Percentiles rank a stretch among this genome's conserved stretches.
Conservation (phyloP, 2,888 invertebrate species). For the Dynastes grantii region DNA sequence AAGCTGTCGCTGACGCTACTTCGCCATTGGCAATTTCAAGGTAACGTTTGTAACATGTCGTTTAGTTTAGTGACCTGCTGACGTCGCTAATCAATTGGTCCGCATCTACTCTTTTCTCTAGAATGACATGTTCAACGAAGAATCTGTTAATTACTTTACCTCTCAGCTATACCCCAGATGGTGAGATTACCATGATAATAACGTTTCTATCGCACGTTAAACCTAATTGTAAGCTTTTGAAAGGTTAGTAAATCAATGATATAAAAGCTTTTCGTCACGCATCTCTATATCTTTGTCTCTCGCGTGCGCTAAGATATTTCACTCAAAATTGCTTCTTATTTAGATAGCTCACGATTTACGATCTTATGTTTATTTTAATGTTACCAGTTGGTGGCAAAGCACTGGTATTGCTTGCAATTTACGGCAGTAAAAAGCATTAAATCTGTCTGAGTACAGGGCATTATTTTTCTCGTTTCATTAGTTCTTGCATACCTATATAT, state of each 20-base stretch:
- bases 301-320: neutral
- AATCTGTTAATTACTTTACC: constrained; percentile 27
- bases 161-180: neutral
- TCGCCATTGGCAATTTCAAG: no score
- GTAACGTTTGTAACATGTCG: no score
- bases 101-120: constrained; percentile 2
- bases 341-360: constrained; percentile 27
- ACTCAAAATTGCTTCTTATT: constrained; percentile 7
- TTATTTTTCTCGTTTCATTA: no score
- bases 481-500: no score
- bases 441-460: neutral
- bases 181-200: constrained; percentile 20
- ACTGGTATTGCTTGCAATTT: neutral
- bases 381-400: neutral
- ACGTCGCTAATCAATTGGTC: neutral
- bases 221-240: constrained; percentile 9
- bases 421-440: neutral
- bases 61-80: no score
- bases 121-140: constrained; percentile 19
- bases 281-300: constrained; percentile 11
- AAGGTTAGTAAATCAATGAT: constrained; percentile 15
- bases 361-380: constrained; percentile 32
- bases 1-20: no score
- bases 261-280: constrained; percentile 26
- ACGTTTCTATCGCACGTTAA: constrained; percentile 15